Percentiles rank a stretch among this genome's conserved stretches.
Evolutionary conservation across 2,797 vertebrate genomes (phyloP).

Genomic region (Pagetopsis macropterus): DNA sequence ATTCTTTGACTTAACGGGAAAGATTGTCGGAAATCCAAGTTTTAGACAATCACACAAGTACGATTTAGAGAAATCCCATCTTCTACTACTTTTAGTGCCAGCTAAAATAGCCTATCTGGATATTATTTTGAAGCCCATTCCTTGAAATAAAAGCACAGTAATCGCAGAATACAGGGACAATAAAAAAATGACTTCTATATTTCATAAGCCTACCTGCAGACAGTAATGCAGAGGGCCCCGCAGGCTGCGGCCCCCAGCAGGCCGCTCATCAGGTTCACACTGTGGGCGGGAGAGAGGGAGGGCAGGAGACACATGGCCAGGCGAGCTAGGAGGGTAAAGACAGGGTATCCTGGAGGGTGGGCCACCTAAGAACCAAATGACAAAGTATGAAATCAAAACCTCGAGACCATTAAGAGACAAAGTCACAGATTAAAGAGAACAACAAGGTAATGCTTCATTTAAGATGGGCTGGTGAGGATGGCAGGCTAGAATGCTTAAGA

Average conservation of each 20-base stretch:
- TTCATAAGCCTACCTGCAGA: slow-evolving; percentile 88
- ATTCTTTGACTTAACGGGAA: not conserved
- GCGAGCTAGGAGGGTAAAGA: slow-evolving; percentile 92
- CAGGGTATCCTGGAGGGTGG: slow-evolving; percentile 96
- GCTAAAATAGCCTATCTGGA: not conserved
- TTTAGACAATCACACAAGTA: slow-evolving; percentile 4
- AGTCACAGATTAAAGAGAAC: slow-evolving; percentile 16
- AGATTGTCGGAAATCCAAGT: not conserved
- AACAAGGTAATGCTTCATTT: slow-evolving; percentile 18
- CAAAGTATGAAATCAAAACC: slow-evolving; percentile 13
- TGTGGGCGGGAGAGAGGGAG: slow-evolving; percentile 87
- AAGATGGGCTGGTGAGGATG: not conserved
- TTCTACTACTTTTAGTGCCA: not conserved
- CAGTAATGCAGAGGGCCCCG: slow-evolving; percentile 89
- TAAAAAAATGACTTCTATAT: not conserved
- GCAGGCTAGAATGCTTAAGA: not conserved
- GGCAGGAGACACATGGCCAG: slow-evolving; percentile 84
- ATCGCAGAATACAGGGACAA: not conserved
- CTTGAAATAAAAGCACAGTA: not conserved
- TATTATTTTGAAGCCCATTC: not conserved
- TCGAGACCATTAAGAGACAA: not conserved
- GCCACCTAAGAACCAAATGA: slow-evolving; percentile 86
- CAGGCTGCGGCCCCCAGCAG: slow-evolving; percentile 90
- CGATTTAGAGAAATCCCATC: slow-evolving; percentile 11
- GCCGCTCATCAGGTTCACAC: slow-evolving; percentile 90